These are phyloP conservation scores for Rhinopomastus cyanomelas DNA, from an alignment of 2,113 vertebrate species.

Conservation along the genomic window DNA sequence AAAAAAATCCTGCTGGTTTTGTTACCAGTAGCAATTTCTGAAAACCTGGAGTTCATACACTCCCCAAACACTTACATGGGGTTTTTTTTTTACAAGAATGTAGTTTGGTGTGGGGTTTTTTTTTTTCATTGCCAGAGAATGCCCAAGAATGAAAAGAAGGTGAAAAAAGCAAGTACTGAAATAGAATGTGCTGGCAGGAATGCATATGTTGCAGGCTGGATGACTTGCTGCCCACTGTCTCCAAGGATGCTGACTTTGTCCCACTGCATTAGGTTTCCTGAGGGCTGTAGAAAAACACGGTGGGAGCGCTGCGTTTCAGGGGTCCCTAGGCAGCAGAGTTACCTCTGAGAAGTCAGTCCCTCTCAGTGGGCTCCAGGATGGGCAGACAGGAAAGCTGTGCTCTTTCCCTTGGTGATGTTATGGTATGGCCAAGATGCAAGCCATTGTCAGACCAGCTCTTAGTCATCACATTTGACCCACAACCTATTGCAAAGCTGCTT, in stretches of 20 bases:
- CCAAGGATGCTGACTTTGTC: background rate
- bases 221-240: background rate
- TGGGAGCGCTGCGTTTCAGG: background rate
- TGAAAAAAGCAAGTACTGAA: slow-evolving; percentile 35
- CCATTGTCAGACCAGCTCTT: background rate
- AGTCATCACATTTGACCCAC: background rate
- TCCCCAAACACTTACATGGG: background rate
- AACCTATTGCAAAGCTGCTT: background rate
- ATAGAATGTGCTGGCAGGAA: background rate
- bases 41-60: slow-evolving; percentile 19
- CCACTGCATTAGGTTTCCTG: background rate
- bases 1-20: slow-evolving; percentile 26
- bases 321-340: background rate
- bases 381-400: background rate
- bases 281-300: too few relatives aligned
- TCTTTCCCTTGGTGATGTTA: background rate
- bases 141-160: slow-evolving; percentile 10
- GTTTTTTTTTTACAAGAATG: background rate
- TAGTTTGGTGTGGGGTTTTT: background rate
- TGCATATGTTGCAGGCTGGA: background rate
- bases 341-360: background rate
- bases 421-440: background rate
- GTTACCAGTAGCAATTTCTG: slow-evolving; percentile 29
- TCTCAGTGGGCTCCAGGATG: background rate
- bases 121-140: slow-evolving; percentile 8